Evolutionary conservation across 2,888 invertebrate species (phyloP).

Genomic region (Colostygia pectinataria): DNA sequence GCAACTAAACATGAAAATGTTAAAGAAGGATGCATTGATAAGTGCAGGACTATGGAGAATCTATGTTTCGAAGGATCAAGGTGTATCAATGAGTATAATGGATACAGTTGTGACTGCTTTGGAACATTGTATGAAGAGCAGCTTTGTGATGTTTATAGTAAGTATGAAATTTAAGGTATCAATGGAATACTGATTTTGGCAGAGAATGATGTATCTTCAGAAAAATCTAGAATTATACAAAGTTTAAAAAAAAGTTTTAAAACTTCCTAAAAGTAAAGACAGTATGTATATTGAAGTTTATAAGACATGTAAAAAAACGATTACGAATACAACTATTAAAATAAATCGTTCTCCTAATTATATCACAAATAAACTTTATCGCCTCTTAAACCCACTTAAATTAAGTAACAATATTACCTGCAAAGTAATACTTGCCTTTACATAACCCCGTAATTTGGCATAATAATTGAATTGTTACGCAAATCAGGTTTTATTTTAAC

Average conservation of each 20-base stretch:
- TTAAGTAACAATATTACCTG: conserved; percentile 9
- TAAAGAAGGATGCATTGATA: conserved; percentile 93
- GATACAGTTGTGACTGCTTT: conserved; percentile 95
- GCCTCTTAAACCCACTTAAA: conserved; percentile 20
- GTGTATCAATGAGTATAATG: conserved; percentile 96
- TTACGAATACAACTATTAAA: conserved; percentile 1
- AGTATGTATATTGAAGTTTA: no score
- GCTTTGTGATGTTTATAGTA: conserved; percentile 95
- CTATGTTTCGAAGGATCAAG: conserved; percentile 93
- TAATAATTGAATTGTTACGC: conserved; percentile 41
- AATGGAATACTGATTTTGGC: no score
- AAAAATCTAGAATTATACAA: no score
- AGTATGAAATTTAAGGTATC: conserved; percentile 55
- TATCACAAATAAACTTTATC: conserved; percentile 24
- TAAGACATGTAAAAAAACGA: no score
- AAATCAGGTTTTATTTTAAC: conserved; percentile 40
- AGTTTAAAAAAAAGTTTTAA: no score
- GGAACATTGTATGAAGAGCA: conserved; percentile 96
- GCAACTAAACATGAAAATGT: conserved; percentile 95
- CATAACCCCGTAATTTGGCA: conserved; percentile 25
- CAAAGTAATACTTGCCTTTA: conserved; percentile 20
- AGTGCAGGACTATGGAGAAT: conserved; percentile 91
- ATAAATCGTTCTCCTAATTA: conserved; percentile 20
- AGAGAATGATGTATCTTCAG: no score
- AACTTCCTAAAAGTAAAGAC: no score